These are phyloP conservation scores for Chrysolina americana DNA, from an alignment of 2,888 invertebrate species.

Conservation along the genomic window DNA sequence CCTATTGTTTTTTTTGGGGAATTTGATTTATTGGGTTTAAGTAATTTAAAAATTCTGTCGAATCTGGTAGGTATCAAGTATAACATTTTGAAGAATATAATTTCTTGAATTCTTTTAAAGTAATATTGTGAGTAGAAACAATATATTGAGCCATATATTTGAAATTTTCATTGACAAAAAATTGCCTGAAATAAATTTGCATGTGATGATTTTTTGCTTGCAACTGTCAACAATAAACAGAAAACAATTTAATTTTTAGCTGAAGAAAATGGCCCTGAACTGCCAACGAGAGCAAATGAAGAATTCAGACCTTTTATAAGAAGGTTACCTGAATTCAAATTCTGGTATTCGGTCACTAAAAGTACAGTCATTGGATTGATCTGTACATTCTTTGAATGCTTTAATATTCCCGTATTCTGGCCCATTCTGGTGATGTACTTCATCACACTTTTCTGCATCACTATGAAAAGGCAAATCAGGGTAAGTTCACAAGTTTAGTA, in stretches of 20 bases:
- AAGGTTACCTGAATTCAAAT: slow-evolving; percentile 98
- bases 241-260: slow-evolving; percentile 65
- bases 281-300: slow-evolving; percentile 95
- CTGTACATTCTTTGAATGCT: slow-evolving; percentile 97
- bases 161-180: too few relatives aligned
- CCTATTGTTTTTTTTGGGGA: too few relatives aligned
- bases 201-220: neutral
- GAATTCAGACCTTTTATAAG: slow-evolving; percentile 98
- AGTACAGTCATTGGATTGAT: slow-evolving; percentile 91
- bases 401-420: slow-evolving; percentile 99
- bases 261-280: slow-evolving; percentile 89
- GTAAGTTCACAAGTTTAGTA: slow-evolving; percentile 75
- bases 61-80: too few relatives aligned
- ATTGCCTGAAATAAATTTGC: slow-evolving; percentile 1
- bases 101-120: too few relatives aligned
- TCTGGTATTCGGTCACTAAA: slow-evolving; percentile 98
- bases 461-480: slow-evolving; percentile 99
- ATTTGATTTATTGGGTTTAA: too few relatives aligned
- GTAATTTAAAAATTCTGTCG: too few relatives aligned
- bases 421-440: slow-evolving; percentile 99
- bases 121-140: too few relatives aligned
- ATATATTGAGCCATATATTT: too few relatives aligned
- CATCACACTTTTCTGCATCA: slow-evolving; percentile 97
- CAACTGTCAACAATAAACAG: too few relatives aligned
- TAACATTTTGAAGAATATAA: too few relatives aligned